These are phyloP conservation scores for Dicrostonyx torquatus DNA, from an alignment of 2,797 vertebrate genomes.

Conservation along the genomic window DNA sequence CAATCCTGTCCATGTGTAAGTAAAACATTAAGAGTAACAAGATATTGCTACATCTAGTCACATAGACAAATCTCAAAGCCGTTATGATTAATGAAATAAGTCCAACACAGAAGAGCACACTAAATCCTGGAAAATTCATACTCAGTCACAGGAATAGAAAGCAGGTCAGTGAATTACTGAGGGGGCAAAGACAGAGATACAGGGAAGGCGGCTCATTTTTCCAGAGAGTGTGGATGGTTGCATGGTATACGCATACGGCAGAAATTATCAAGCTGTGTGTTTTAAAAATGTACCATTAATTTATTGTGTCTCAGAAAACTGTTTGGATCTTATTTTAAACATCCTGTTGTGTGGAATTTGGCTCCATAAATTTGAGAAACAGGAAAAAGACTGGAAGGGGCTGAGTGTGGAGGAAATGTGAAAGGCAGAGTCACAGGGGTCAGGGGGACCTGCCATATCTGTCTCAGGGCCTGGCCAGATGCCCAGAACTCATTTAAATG, in stretches of 20 bases:
- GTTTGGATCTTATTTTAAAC: neutral
- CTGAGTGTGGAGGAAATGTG: neutral
- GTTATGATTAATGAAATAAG: neutral
- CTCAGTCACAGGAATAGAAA: neutral
- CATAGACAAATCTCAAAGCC: neutral
- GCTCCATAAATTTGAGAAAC: conserved; percentile 18
- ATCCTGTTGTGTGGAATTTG: neutral
- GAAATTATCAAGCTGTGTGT: neutral
- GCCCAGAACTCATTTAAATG: neutral
- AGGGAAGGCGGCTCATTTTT: neutral
- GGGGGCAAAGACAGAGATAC: neutral
- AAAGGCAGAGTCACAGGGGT: neutral
- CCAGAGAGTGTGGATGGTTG: neutral
- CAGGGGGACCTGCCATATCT: neutral
- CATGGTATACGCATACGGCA: neutral
- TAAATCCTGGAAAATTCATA: neutral
- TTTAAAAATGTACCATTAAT: neutral
- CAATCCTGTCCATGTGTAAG: neutral
- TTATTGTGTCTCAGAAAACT: neutral
- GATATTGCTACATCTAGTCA: neutral
- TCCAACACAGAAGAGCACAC: neutral
- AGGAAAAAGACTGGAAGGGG: neutral
- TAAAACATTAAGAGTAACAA: neutral
- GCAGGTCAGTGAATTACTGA: neutral
- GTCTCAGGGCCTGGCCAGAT: neutral